Evolutionary conservation across 2,888 invertebrate genomes (phyloP), one percentile per base, ranked within the genome.

Genomic region (Nemapogon koenigi): DNA sequence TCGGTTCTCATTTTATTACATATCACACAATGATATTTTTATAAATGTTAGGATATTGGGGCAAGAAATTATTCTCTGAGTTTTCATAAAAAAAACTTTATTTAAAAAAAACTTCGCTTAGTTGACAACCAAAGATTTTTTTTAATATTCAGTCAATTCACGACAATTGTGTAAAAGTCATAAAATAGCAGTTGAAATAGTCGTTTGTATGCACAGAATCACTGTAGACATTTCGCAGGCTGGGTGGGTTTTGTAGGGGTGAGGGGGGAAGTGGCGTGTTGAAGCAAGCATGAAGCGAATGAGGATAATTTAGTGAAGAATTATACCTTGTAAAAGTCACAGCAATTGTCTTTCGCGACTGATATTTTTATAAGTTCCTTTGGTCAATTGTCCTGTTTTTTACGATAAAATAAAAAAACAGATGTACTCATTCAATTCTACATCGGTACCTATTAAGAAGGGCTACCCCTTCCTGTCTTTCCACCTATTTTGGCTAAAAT

Each of bases 201-300:
- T 76, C 78, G 70, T 80, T 80, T 80, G 78, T 80, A 80, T 80
- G 79, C 80, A 71, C 65, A 68, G 72, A 78, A 76, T 78, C 78
- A 75, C 68, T 67, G 73, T 67, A 76, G 76, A 79, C 79, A 79
- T 79, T 76, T 78, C 71, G 62, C 72, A 71, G 59, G 57, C 64
- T 29, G 37, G 30, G 29, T 4, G 29, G 29, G 7, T 28, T 15
- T 19, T 33, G 4, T 13, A 17, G 13, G 48, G 48, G 32, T 38
- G 35, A 30, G 29, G 48, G 47, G 51, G 41, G 45, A 46, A 43
- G 45, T 50, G 55, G 55, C 62, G 67, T 54, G 67, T 55, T 59
- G 65, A 67, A 62, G 62, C 62, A 57, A 57, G 57, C 63, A 62
- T 61, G 70, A 64, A 67, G 57, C 61, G 63, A 61, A 53, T 52